These are phyloP conservation scores for Ophioderma brevispina DNA, from an alignment of 35 echinoderm and acorn worm species.

Conservation along the genomic window DNA sequence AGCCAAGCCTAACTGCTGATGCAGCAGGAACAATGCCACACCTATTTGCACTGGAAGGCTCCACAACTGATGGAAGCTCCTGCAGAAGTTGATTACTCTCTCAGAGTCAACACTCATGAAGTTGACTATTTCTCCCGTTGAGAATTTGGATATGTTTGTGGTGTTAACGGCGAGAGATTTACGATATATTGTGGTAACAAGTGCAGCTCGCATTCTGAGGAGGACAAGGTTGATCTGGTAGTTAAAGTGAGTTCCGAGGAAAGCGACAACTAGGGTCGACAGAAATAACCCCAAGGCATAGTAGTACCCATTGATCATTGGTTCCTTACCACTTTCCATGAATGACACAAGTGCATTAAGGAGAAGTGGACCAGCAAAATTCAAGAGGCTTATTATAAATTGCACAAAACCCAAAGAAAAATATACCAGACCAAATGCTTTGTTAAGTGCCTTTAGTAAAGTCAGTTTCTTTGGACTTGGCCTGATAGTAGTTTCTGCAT, in stretches of 20 bases:
- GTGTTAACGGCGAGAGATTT: slow-evolving; percentile 79
- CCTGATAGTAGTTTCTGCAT: not conserved
- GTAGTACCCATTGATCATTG: slow-evolving; percentile 66
- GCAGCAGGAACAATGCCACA: slow-evolving; percentile 75
- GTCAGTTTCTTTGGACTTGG: slow-evolving; percentile 21
- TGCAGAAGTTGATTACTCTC: slow-evolving; percentile 88
- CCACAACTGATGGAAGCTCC: slow-evolving; percentile 97
- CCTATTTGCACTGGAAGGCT: slow-evolving; percentile 93
- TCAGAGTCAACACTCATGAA: slow-evolving; percentile 98
- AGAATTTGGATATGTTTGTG: slow-evolving; percentile 71
- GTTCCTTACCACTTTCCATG: slow-evolving; percentile 63
- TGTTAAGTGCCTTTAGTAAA: slow-evolving; percentile 59
- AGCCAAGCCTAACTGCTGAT: slow-evolving; percentile 66
- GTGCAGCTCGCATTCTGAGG: slow-evolving; percentile 74
- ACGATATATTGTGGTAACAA: slow-evolving; percentile 80
- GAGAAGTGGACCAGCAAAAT: slow-evolving; percentile 83
- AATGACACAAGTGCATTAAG: slow-evolving; percentile 88
- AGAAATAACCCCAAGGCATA: slow-evolving; percentile 83
- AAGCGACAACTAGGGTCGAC: slow-evolving; percentile 63
- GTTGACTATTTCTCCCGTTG: slow-evolving; percentile 95
- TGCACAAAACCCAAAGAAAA: slow-evolving; percentile 83
- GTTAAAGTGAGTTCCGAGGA: slow-evolving; percentile 86
- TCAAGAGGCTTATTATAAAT: slow-evolving; percentile 72
- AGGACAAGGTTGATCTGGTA: slow-evolving; percentile 86
- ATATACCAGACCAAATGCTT: slow-evolving; percentile 77